Base-by-base conservation (phyloP, 1,140 invertebrate species). In the Sarcophaga peregrina region DNA sequence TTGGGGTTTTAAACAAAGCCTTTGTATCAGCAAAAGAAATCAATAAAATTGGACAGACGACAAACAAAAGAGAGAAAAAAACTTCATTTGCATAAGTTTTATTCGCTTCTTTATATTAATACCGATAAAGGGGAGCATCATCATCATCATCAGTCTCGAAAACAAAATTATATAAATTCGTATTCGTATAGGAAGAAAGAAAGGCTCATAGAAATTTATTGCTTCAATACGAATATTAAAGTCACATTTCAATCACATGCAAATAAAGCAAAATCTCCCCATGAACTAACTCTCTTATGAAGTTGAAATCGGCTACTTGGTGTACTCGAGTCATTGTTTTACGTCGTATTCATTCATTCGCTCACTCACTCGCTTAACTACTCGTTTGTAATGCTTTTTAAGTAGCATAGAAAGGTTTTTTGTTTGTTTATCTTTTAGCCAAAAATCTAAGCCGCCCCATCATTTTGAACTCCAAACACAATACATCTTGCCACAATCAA, bases 171-270 rank as follows among this genome's bases (percentile, higher is more conserved):
- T n/a, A n/a, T 2, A n/a, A 58, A 13, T 11, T 13, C 11, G 54
- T 58, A 11, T 58, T 58, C 11, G 54, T 37, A 72, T 8, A 6
- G 1, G 3, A 25, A 37, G 46, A 58, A 3, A 45, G 20, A 82
- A 62, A 83, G 15, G 45, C 73, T 37, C 37, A 81, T 74, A 81
- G 75, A 72, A 84, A 85, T 85, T 85, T 85, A 85, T 84, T 80
- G 82, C 83, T 15, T 47, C 82, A 80, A 52, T 50, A 84, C 76
- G 81, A 84, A 84, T 85, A 85, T 85, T 85, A 85, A 85, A 85
- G 83, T 85, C 84, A 85, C 84, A 85, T 85, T 85, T 85, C 84
- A 85, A 85, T 85, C 84, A 85, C 84, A 85, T 84, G 84, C 84
- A 84, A 84, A 84, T 84, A 82, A 84, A 81, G 20, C 68, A 72